These are phyloP conservation scores for Sympetrum striolatum DNA, from an alignment of 2,888 invertebrate genomes.

Conservation along the genomic window DNA sequence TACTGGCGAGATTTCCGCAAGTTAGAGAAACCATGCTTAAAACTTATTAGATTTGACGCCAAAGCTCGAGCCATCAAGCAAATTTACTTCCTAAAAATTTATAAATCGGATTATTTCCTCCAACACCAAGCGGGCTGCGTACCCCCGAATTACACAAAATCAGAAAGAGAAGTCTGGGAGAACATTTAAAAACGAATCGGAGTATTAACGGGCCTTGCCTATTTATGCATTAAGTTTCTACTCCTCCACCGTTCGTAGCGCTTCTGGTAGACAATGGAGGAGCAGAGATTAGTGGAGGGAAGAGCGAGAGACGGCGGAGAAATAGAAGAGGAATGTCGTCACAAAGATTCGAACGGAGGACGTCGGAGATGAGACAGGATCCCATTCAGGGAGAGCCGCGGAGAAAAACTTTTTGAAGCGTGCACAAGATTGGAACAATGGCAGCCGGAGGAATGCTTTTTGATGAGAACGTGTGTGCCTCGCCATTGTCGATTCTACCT, in stretches of 20 bases:
- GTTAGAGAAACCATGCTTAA: no score
- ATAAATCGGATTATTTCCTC: no score
- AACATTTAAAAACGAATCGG: neutral
- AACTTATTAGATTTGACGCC: no score
- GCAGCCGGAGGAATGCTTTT: neutral
- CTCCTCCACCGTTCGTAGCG: neutral
- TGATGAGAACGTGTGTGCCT: neutral
- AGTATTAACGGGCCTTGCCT: neutral
- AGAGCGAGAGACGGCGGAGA: neutral
- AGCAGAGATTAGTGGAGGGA: neutral
- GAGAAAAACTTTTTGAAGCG: neutral
- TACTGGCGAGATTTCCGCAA: no score
- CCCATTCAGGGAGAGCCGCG: neutral
- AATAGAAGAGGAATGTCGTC: neutral
- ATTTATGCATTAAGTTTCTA: neutral
- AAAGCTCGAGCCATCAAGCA: no score
- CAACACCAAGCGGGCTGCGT: no score
- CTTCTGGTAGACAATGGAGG: neutral
- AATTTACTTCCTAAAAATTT: no score
- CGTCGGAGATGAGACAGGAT: neutral
- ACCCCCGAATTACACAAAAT: no score
- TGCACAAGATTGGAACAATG: neutral
- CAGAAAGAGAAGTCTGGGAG: no score
- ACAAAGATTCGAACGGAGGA: neutral
- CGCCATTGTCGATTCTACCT: neutral